These are phyloP conservation scores for Phenganax marumi DNA, from an alignment of 92 coral and sea anemone genomes.

Conservation along the genomic window DNA sequence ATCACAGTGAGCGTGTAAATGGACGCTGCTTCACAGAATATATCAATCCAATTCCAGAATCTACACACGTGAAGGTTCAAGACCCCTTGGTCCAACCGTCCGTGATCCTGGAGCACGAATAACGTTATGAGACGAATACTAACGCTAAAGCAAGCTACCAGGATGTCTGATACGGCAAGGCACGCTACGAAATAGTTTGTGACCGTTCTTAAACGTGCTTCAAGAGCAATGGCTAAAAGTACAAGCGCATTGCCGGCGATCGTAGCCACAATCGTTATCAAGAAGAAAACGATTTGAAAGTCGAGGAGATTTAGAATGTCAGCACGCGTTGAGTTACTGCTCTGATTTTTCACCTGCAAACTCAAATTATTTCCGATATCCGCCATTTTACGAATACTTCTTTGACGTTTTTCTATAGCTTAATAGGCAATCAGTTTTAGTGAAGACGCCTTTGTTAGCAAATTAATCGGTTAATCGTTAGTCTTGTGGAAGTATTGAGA, in stretches of 20 bases:
- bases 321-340: background rate
- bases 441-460: background rate
- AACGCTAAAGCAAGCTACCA: conserved; percentile 57
- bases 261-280: conserved; percentile 65
- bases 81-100: background rate
- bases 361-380: background rate
- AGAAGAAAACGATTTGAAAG: conserved; percentile 62
- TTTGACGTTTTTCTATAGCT: background rate
- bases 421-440: background rate
- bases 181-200: conserved; percentile 96
- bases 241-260: conserved; percentile 82
- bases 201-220: conserved; percentile 79
- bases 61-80: conserved; percentile 54
- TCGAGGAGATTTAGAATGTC: conserved; percentile 15
- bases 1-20: conserved; percentile 86
- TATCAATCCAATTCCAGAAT: conserved; percentile 86
- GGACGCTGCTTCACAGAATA: conserved; percentile 90
- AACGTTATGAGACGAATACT: conserved; percentile 39
- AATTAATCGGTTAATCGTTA: background rate
- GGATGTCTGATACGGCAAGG: conserved; percentile 85
- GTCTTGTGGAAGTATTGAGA: background rate
- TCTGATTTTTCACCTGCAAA: background rate
- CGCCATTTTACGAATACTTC: background rate
- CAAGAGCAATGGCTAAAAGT: conserved; percentile 77
- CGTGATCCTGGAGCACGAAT: background rate